phyloP scores from a whole-genome alignment of 2,888 invertebrate genomes.

The Neoascia interrupta region DNA sequence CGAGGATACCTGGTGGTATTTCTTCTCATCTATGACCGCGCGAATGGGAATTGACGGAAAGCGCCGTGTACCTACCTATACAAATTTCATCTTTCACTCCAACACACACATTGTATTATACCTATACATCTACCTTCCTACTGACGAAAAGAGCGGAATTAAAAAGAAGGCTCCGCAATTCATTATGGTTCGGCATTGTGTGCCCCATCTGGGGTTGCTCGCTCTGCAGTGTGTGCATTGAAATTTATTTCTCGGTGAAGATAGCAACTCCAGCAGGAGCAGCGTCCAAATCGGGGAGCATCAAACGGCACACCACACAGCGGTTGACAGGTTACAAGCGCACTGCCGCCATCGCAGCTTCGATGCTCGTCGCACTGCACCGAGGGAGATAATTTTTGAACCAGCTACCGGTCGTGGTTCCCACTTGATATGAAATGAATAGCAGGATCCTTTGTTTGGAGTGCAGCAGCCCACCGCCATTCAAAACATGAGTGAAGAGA shows the following conservation, averaged over 20 bases:
- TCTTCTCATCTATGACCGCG: slow-evolving; percentile 48
- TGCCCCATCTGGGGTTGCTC: slow-evolving; percentile 14
- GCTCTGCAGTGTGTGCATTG: slow-evolving; percentile 14
- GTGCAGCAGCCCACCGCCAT: slow-evolving; percentile 11
- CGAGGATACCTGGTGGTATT: slow-evolving; percentile 28
- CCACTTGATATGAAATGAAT: slow-evolving; percentile 36
- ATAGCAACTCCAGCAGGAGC: not conserved
- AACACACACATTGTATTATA: slow-evolving; percentile 1
- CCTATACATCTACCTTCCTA: not conserved
- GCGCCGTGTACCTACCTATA: slow-evolving; percentile 37
- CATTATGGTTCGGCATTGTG: slow-evolving; percentile 60
- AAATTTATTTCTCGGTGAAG: slow-evolving; percentile 54
- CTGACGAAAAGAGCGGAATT: slow-evolving; percentile 1
- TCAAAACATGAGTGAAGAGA: slow-evolving; percentile 59
- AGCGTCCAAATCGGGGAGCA: slow-evolving; percentile 14
- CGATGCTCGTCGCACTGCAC: not conserved
- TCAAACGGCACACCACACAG: slow-evolving; percentile 57
- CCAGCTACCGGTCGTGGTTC: slow-evolving; percentile 30
- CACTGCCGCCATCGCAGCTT: slow-evolving; percentile 29
- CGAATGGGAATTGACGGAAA: slow-evolving; percentile 38
- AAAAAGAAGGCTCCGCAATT: slow-evolving; percentile 44
- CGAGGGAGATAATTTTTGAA: slow-evolving; percentile 34
- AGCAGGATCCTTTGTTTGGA: slow-evolving; percentile 59
- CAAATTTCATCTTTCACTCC: slow-evolving; percentile 55
- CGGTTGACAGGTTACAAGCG: slow-evolving; percentile 67